These are phyloP conservation scores for Drosophila aldrichi DNA, from an alignment of 2,888 invertebrate genomes.

Conservation along the genomic window DNA sequence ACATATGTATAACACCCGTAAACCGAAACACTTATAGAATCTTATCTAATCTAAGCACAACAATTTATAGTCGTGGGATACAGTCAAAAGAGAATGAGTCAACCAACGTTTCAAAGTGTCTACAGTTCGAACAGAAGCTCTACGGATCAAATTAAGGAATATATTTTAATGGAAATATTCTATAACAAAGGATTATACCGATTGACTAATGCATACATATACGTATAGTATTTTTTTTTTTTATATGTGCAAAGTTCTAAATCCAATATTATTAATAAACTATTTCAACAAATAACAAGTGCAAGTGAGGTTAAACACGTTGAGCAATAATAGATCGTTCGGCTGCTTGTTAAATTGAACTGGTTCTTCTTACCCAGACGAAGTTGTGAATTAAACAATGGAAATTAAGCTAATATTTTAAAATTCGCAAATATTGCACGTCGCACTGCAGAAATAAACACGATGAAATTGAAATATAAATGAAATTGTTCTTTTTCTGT, in stretches of 20 bases:
- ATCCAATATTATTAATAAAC: not conserved
- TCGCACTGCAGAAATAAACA: conserved; percentile 52
- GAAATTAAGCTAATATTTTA: not conserved
- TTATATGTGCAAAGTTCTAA: conserved; percentile 6
- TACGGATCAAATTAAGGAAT: conserved; percentile 14
- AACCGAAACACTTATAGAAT: conserved; percentile 25
- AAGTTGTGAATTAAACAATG: not conserved
- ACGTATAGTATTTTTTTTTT: not conserved
- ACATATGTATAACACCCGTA: conserved; percentile 29
- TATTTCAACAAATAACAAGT: conserved; percentile 25
- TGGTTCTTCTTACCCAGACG: conserved; percentile 29
- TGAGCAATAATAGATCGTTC: not conserved
- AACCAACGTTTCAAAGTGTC: conserved; percentile 45
- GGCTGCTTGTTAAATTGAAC: not conserved
- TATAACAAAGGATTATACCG: not conserved
- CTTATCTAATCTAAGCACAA: conserved; percentile 48
- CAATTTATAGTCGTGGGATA: conserved; percentile 10
- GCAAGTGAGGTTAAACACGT: conserved; percentile 43
- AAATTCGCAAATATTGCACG: conserved; percentile 14
- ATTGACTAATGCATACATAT: conserved; percentile 1
- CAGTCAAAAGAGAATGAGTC: conserved; percentile 29
- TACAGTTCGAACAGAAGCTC: not conserved
- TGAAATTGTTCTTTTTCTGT: conserved; percentile 19
- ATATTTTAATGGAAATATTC: conserved; percentile 1
- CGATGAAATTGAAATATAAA: conserved; percentile 42